Evolutionary conservation across 2,113 vertebrate genomes (phyloP).

Genomic region (Petaurus breviceps): DNA sequence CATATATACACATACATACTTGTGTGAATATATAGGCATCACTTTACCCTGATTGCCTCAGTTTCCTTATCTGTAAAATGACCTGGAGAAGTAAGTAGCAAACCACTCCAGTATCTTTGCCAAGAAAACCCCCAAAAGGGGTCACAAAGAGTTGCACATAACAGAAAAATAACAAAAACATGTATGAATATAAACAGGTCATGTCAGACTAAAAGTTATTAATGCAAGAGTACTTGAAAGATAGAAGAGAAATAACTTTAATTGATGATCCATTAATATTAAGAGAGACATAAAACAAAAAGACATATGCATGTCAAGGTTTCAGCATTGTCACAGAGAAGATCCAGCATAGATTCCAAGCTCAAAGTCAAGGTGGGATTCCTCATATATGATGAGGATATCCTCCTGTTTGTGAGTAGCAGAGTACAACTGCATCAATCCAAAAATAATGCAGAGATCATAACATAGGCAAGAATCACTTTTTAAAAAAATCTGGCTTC

Average conservation of each 20-base stretch:
- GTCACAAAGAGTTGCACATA: neutral
- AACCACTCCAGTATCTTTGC: neutral
- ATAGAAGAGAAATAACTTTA: neutral
- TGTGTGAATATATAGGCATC: neutral
- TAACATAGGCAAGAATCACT: neutral
- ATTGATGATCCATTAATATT: neutral
- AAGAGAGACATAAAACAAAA: neutral
- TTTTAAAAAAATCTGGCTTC: neutral
- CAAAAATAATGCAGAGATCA: neutral
- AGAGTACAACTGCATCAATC: neutral
- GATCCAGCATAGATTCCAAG: neutral
- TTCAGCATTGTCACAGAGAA: neutral
- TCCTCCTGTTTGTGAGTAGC: neutral
- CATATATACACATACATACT: neutral
- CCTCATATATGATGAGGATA: neutral
- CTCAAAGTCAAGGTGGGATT: neutral
- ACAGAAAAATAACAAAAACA: neutral
- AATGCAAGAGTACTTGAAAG: neutral
- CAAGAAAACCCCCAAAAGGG: neutral
- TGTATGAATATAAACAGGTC: neutral
- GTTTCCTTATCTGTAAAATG: neutral
- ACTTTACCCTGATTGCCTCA: neutral
- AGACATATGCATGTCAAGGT: neutral
- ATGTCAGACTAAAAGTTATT: neutral
- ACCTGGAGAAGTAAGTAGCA: neutral